Base-by-base conservation (phyloP, 2,797 vertebrate genomes). In the Emydoidea blandingii region DNA sequence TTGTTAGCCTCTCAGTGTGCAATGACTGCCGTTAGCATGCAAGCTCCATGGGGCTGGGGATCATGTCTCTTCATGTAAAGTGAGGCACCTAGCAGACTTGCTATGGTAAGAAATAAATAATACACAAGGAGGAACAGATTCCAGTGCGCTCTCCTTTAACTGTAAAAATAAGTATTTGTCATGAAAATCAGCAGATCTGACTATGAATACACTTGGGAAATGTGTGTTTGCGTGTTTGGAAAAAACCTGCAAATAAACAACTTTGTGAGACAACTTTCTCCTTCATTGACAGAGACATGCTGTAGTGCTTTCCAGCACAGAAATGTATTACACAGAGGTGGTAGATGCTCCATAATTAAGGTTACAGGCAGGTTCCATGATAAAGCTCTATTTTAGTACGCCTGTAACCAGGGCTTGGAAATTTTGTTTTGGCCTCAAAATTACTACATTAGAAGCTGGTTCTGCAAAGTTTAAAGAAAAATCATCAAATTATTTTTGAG, bases 371-470 rank as follows among this genome's bases (percentile, higher is more conserved):
- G 41, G 41, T 49, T 49, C 74, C 27, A 47, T 31, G 25, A 47
- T 78, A 78, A 49, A 78, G 27, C 4, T 25, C 44, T 49, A 49
- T 78, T 78, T 78, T 47, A 78, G 44, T 8, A 47, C 10, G 44
- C 6, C 74, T 78, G 8, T 15, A 76, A 44, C 12, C 12, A 1
- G 12, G 14, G 72, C 12, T 76, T 47, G 72, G 27, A 47, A 15
- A 47, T 16, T 78, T 95, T 95, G 49, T 90, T 85, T 95, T 81
- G 79, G 84, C 88, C 68, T 54, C 91, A 94, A 86, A 88, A 87
- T 8, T 89, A 1, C 19, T 91, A 84, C 41, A 49, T 83, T 84
- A 81, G 95, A 68, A 65, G 68, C 5, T 78, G 14, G 27, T 50
- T 85, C 72, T 79, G 27, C 82, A 62, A 78, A 21, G 44, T 86